A percentile compares a stretch with the other conserved stretches of the same genome.
Evolutionary conservation across 2,888 invertebrate species (phyloP).

Genomic region (Dastarcus helophoroides): DNA sequence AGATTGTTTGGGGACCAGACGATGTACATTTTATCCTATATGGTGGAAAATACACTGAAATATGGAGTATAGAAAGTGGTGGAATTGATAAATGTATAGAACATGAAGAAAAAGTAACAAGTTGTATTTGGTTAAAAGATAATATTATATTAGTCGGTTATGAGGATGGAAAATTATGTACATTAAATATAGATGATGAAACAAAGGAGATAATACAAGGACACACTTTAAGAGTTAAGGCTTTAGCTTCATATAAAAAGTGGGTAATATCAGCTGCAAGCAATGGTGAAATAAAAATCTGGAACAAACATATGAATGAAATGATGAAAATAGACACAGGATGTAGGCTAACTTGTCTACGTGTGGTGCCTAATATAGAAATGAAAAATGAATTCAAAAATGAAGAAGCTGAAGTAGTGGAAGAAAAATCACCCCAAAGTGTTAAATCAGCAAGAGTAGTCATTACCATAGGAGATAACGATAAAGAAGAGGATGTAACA

Average conservation of each 20-base stretch:
- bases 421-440: slow-evolving; percentile 13
- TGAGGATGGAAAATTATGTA: slow-evolving; percentile 59
- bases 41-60: slow-evolving; percentile 59
- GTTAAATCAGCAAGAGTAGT: slow-evolving; percentile 15
- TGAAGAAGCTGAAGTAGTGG: slow-evolving; percentile 14
- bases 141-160: slow-evolving; percentile 56
- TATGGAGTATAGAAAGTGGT: slow-evolving; percentile 72
- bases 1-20: slow-evolving; percentile 56
- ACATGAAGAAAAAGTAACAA: slow-evolving; percentile 57
- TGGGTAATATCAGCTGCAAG: slow-evolving; percentile 63
- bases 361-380: slow-evolving; percentile 40
- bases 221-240: slow-evolving; percentile 58
- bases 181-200: slow-evolving; percentile 44
- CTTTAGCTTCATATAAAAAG: slow-evolving; percentile 44
- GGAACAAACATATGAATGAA: slow-evolving; percentile 44
- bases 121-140: slow-evolving; percentile 57
- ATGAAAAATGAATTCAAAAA: slow-evolving; percentile 15
- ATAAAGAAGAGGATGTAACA: no score
- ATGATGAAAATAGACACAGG: slow-evolving; percentile 50
- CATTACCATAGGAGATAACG: slow-evolving; percentile 20
- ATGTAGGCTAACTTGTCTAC: slow-evolving; percentile 63
- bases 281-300: slow-evolving; percentile 67
- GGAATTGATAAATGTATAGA: slow-evolving; percentile 56
- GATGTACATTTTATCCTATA: slow-evolving; percentile 68
- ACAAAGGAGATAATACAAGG: slow-evolving; percentile 41